Conservation (phyloP, 2,888 invertebrate species). For the Hartigia nigra region DNA sequence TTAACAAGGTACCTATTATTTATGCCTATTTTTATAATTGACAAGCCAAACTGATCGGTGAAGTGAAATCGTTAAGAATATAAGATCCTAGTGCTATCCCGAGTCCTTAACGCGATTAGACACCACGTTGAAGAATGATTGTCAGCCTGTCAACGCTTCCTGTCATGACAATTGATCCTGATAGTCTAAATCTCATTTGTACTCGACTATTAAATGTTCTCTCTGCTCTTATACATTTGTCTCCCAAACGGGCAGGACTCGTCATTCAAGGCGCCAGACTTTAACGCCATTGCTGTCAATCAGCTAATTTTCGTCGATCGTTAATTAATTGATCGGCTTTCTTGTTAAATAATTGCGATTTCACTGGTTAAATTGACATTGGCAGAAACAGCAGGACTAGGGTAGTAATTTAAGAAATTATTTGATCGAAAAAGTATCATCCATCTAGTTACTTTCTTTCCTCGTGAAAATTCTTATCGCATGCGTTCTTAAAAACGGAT, state of each 20-base stretch:
- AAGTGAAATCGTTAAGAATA: not conserved
- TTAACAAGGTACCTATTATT: not conserved
- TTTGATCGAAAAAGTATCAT: not conserved
- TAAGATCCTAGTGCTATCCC: not conserved
- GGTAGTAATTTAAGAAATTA: too few species aligned
- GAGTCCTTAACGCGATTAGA: not conserved
- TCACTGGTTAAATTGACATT: not conserved
- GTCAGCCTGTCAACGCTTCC: conserved; percentile 22
- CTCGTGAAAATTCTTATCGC: not conserved
- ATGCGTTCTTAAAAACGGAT: not conserved
- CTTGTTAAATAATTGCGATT: not conserved
- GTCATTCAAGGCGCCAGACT: conserved; percentile 43
- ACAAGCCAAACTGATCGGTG: not conserved
- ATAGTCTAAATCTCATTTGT: conserved; percentile 55
- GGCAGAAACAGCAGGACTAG: too few species aligned
- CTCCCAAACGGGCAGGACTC: conserved; percentile 35
- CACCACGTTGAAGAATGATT: not conserved
- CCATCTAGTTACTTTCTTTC: not conserved
- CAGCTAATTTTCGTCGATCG: not conserved
- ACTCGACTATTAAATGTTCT: conserved; percentile 34
- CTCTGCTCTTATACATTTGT: conserved; percentile 46
- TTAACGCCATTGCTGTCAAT: conserved; percentile 26
- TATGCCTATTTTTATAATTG: not conserved
- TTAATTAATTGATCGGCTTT: not conserved
- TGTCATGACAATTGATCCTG: conserved; percentile 51